Evolutionary conservation across 1,140 invertebrate genomes (phyloP).

Genomic region (Papilio polyxenes): DNA sequence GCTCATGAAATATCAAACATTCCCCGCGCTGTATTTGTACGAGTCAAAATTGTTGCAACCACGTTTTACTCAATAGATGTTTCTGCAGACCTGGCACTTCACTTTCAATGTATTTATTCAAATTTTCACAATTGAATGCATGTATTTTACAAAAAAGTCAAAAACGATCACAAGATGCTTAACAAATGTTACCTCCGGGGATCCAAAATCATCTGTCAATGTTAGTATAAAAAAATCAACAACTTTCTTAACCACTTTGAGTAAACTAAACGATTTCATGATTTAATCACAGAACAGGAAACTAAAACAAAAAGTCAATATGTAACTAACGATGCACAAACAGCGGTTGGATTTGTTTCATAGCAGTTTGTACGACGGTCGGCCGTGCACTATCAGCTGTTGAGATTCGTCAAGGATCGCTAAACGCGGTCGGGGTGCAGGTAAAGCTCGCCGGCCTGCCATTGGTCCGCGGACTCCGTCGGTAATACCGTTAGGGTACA

Average conservation of each 20-base stretch:
- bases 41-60: background rate
- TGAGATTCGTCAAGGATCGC: constrained; percentile 28
- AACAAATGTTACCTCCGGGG: constrained; percentile 40
- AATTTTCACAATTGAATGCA: constrained; percentile 38
- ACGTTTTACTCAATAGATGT: background rate
- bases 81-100: background rate
- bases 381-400: constrained; percentile 31
- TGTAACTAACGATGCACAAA: background rate
- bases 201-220: constrained; percentile 17
- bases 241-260: constrained; percentile 33
- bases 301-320: background rate
- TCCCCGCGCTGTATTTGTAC: background rate
- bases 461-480: constrained; percentile 26
- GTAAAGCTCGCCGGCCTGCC: constrained; percentile 23
- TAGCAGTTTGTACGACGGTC: constrained; percentile 22
- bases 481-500: constrained; percentile 32
- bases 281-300: background rate
- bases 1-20: constrained; percentile 21
- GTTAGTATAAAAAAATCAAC: constrained; percentile 37
- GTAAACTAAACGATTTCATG: constrained; percentile 26
- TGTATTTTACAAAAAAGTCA: constrained; percentile 38
- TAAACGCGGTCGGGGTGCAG: constrained; percentile 16
- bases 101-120: background rate
- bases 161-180: background rate
- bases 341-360: background rate